Base-by-base conservation (phyloP, 2,797 vertebrate genomes). In the Manis javanica region DNA sequence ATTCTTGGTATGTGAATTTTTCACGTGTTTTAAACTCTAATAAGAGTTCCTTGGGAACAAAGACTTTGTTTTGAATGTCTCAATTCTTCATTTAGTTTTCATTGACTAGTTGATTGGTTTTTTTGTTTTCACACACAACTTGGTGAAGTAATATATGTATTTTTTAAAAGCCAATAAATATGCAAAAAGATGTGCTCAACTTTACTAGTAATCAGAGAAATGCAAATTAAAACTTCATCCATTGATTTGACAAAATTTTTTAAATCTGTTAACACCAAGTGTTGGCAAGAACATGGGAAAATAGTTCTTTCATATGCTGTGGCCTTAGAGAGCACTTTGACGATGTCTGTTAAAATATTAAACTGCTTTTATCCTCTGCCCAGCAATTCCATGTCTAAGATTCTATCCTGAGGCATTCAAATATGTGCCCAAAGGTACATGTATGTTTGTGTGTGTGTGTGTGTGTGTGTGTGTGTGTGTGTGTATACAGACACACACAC, bases 141-240 rank as follows among this genome's bases (percentile, higher is more conserved):
- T 94, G 6, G 61, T 93, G 46, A 77, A 18, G 11, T 53, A 51
- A 51, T 64, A 57, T 61, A 46, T 46, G 11, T 46, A 63, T 71
- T 82, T 46, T 72, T 71, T 24, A 63, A 9, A 93, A 79, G 81
- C 64, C 42, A 79, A 24, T 83, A 83, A 77, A 77, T 93, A 64
- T 74, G 5, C 61, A 37, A 37, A 94, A 93, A 75, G 16, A 21
- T 82, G 24, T 26, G 21, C 78, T 95, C 46, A 74, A 15, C 49
- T 86, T 94, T n/a, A 29, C 4, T 83, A 63, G 19, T 91, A 26
- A 61, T 69, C 24, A 83, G 39, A 9, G 31, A 87, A 75, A 83
- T 87, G 15, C 53, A 87, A 59, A 96, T 83, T 74, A 88, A 88
- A 97, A 26, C 23, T 82, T 90, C 5, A 12, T 78, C 2, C 81